Base-by-base conservation (phyloP, 1,140 invertebrate species). In the Drosophila truncata region DNA sequence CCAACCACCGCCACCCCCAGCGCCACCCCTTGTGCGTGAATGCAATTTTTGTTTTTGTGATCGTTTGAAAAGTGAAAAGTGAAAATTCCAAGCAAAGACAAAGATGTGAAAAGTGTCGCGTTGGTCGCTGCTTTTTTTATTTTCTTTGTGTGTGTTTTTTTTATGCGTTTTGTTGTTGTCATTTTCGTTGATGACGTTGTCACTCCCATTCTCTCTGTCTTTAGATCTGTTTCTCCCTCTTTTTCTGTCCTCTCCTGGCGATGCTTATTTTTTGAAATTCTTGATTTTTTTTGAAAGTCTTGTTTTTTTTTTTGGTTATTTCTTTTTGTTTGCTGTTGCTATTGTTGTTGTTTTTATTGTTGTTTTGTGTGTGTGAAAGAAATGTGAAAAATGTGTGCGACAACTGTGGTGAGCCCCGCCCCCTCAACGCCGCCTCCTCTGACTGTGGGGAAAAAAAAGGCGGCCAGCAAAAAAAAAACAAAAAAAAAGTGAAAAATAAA, bases 371-470 rank as follows among this genome's bases (percentile, higher is more conserved):
- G 60, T 39, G 50, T 37, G 58, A 18, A 55, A 63, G 62, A 83
- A 77, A 87, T 87, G 84, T 87, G 80, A 87, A 84, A 87, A 87
- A 87, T 87, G 84, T 88, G 84, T 84, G 84, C 84, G 84, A 87
- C 84, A 87, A 87, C 82, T 87, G 83, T 47, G 52, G 20, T 16
- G 44, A 31, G 64, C 33, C 65, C 46, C 44, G 52, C 20, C 54
- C 46, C 65, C 31, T 14, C 46, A n/a, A 16, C 11, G 8, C 25
- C 18, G 44, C 35, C 35, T 8, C 23, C 27, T 10, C 37, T 25
- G 59, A 7, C 44, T 69, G 16, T 42, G 70, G 39, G 58, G 65
- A 42, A 46, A 65, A 52, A 49, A 80, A 61, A 64, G 58, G 49
- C 72, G 72, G 72, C 72, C 72, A 75, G 57, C 44, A 13, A 66